Conservation (phyloP, 2,888 invertebrate species). For the Drosophila sordidapex region DNA sequence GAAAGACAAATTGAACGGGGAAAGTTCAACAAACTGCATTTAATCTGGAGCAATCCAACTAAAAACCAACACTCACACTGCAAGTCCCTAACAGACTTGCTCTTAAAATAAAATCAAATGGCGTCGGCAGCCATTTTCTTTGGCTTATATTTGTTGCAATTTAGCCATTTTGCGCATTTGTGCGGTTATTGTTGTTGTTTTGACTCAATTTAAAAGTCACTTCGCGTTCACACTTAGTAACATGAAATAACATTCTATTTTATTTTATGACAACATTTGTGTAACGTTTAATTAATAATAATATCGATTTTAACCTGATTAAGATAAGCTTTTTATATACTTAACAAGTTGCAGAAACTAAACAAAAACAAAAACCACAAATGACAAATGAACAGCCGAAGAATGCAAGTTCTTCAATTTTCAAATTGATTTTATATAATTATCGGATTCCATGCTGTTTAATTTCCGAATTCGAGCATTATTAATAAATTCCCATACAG, state of each 20-base stretch:
- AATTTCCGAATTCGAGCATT: background rate
- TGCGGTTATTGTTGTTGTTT: conserved; percentile 5
- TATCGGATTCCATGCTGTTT: background rate
- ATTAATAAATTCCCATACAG: background rate
- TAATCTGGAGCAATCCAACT: conserved; percentile 50
- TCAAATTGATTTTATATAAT: background rate
- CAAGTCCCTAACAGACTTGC: conserved; percentile 26
- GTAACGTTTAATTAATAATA: background rate
- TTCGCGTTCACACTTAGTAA: background rate
- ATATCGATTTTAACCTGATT: background rate
- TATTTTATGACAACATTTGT: background rate
- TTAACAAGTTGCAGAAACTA: background rate
- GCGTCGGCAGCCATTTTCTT: conserved; percentile 38
- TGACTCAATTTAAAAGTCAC: conserved; percentile 15
- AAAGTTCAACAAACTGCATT: conserved; percentile 75
- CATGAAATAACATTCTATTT: too few species aligned
- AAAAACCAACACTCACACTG: conserved; percentile 18
- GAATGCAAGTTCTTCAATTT: background rate
- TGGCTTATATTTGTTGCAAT: background rate
- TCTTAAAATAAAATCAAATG: conserved; percentile 28
- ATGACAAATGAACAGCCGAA: background rate
- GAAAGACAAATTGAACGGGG: conserved; percentile 62
- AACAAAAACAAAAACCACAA: background rate
- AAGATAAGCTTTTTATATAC: background rate
- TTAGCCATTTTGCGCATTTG: conserved; percentile 22